A percentile compares a stretch with the other conserved stretches of the same genome.
phyloP scores from a whole-genome alignment of 2,888 invertebrate genomes.

The Cinara cedri region DNA sequence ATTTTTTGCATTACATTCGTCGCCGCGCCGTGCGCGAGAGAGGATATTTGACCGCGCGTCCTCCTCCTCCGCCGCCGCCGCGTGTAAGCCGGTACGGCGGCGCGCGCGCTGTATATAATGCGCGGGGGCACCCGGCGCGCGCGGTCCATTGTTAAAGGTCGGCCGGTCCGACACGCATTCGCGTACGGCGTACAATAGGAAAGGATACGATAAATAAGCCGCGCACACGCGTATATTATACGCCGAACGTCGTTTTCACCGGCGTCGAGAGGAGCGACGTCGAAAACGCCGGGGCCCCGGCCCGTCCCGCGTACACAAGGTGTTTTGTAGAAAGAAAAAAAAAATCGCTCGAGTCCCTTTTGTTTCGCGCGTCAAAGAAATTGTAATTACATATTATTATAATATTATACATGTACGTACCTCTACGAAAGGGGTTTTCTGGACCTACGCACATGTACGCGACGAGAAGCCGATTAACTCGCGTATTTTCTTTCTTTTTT shows the following conservation, averaged over 20 bases:
- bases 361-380: slow-evolving; percentile 45
- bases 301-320: background rate
- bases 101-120: too few relatives aligned
- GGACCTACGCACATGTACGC: background rate
- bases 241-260: slow-evolving; percentile 41
- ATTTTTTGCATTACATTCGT: too few relatives aligned
- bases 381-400: too few relatives aligned
- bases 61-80: too few relatives aligned
- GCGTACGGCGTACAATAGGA: slow-evolving; percentile 28
- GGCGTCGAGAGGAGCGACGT: slow-evolving; percentile 40
- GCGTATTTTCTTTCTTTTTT: slow-evolving; percentile 21
- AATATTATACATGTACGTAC: too few relatives aligned
- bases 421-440: slow-evolving; percentile 31
- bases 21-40: background rate
- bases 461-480: slow-evolving; percentile 48
- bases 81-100: too few relatives aligned
- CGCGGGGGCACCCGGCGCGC: too few relatives aligned
- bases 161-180: too few relatives aligned
- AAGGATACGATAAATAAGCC: slow-evolving; percentile 46
- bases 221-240: slow-evolving; percentile 26
- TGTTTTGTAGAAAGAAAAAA: slow-evolving; percentile 37
- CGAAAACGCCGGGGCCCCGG: background rate
- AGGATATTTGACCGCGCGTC: slow-evolving; percentile 42
- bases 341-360: slow-evolving; percentile 36
- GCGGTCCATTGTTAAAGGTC: slow-evolving; percentile 48